Conservation (phyloP, 2,888 invertebrate species). For the Acanthosepion esculentum region DNA sequence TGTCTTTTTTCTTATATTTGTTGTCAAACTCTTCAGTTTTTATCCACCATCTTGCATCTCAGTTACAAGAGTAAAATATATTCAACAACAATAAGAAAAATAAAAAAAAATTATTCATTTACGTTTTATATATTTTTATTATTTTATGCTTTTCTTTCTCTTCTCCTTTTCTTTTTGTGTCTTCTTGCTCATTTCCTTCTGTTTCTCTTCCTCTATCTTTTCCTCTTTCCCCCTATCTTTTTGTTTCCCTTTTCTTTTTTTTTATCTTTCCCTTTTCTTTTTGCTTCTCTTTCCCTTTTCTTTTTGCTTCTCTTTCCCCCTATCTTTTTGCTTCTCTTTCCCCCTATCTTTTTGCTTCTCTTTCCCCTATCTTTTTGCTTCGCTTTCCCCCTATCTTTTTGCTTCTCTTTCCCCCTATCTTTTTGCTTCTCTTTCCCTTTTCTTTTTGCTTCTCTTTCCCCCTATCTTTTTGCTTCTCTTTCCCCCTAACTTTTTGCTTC, state of each 20-base stretch:
- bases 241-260: not conserved
- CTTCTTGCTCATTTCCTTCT: slow-evolving; percentile 41
- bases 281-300: no score
- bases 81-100: no score
- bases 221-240: not conserved
- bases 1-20: not conserved
- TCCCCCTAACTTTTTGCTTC: not conserved
- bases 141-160: not conserved
- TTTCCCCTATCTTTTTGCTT: no score
- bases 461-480: not conserved
- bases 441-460: not conserved
- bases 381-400: no score
- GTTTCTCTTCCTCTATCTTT: slow-evolving; percentile 38
- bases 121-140: not conserved
- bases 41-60: no score
- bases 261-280: not conserved
- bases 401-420: not conserved
- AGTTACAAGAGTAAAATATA: no score
- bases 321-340: not conserved
- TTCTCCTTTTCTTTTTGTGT: slow-evolving; percentile 43
- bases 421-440: not conserved
- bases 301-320: not conserved
- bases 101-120: no score
- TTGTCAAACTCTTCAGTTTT: no score
- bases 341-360: no score